Evolutionary conservation across 1,140 invertebrate species (phyloP).

Genomic region (Sarcophaga bullata): DNA sequence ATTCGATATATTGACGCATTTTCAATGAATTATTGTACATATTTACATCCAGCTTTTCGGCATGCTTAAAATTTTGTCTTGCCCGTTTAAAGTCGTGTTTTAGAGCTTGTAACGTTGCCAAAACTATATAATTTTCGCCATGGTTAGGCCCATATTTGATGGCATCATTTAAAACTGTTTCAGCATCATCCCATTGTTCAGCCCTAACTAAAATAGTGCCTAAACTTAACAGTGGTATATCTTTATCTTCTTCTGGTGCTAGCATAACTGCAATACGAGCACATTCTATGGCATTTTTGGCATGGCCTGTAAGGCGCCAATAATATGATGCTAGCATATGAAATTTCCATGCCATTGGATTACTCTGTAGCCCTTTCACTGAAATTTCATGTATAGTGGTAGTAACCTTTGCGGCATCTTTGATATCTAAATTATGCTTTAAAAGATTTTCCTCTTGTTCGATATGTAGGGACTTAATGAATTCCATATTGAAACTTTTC

Average conservation of each 20-base stretch:
- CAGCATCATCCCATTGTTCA: conserved; percentile 79
- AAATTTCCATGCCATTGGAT: conserved; percentile 84
- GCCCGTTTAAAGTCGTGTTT: conserved; percentile 73
- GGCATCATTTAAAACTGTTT: conserved; percentile 81
- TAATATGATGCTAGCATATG: conserved; percentile 87
- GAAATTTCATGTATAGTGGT: conserved; percentile 57
- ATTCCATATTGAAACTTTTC: conserved; percentile 71
- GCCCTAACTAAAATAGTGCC: conserved; percentile 84
- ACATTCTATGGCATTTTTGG: conserved; percentile 83
- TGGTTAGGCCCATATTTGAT: conserved; percentile 80
- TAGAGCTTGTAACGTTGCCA: conserved; percentile 80
- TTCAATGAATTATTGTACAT: conserved; percentile 55
- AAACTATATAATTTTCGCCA: conserved; percentile 79
- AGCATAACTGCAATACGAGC: conserved; percentile 78
- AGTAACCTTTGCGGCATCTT: conserved; percentile 73
- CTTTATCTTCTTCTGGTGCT: conserved; percentile 78
- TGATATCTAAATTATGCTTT: conserved; percentile 71
- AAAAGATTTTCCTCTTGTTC: conserved; percentile 73
- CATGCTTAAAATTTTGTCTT: conserved; percentile 75
- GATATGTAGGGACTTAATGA: conserved; percentile 68
- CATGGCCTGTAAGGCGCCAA: conserved; percentile 84
- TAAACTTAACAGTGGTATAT: conserved; percentile 82
- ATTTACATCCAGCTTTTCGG: conserved; percentile 73
- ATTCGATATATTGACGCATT: conserved; percentile 60
- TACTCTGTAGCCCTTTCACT: conserved; percentile 72